Conservation (phyloP, 64 coral and sea anemone species). For the Stichodactyla helianthus region DNA sequence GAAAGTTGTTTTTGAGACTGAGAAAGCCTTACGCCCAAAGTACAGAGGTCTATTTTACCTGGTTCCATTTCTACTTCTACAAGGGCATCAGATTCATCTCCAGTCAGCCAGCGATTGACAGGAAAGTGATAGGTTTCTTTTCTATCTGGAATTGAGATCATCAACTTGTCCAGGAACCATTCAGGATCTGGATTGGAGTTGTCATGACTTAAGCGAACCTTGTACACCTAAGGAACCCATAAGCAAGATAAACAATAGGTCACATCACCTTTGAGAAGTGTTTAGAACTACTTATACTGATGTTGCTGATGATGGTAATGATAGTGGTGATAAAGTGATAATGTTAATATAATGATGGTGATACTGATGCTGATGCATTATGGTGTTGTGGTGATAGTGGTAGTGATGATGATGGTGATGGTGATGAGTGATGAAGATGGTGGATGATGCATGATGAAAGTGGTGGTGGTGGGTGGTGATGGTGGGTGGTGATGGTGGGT, state of each 20-base stretch:
- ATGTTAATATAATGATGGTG: too few relatives aligned
- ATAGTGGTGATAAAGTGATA: too few relatives aligned
- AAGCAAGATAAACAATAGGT: neutral
- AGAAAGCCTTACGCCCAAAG: neutral
- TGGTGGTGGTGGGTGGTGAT: neutral
- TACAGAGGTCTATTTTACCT: slow-evolving; percentile 32
- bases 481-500: neutral
- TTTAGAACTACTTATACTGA: too few relatives aligned
- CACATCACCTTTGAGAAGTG: too few relatives aligned
- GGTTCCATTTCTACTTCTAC: slow-evolving; percentile 79
- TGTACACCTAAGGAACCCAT: slow-evolving; percentile 44
- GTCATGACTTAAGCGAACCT: slow-evolving; percentile 74
- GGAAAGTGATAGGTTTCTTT: slow-evolving; percentile 77
- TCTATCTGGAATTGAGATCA: slow-evolving; percentile 49
- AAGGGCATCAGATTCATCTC: slow-evolving; percentile 42
- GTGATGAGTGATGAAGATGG: neutral
- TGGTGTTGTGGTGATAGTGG: neutral
- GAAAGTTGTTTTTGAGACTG: neutral
- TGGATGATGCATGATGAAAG: neutral
- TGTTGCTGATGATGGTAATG: too few relatives aligned
- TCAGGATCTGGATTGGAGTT: slow-evolving; percentile 66
- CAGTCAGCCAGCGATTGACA: slow-evolving; percentile 74
- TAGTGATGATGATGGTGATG: neutral
- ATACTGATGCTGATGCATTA: too few relatives aligned
- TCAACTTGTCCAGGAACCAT: slow-evolving; percentile 78